phyloP scores from a whole-genome alignment of 2,888 invertebrate genomes.

The Drosophila fulvimacula region DNA sequence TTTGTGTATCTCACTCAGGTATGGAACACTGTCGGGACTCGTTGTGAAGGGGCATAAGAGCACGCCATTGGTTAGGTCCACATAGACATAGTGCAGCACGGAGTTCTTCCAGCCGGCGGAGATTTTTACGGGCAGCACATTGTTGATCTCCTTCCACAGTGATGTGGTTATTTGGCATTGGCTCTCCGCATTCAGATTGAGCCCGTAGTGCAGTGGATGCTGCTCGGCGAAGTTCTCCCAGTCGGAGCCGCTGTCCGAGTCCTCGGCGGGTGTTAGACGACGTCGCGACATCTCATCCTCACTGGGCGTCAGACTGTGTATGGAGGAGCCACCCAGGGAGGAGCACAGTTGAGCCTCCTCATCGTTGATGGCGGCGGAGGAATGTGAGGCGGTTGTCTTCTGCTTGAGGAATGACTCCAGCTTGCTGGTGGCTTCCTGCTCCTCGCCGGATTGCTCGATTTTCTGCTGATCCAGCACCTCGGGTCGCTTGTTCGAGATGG shows the following conservation, averaged over 20 bases:
- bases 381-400: slow-evolving; percentile 51
- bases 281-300: slow-evolving; percentile 80
- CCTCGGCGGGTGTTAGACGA: slow-evolving; percentile 66
- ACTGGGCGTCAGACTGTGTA: slow-evolving; percentile 81
- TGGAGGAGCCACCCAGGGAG: slow-evolving; percentile 81
- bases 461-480: slow-evolving; percentile 68
- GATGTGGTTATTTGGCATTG: slow-evolving; percentile 89
- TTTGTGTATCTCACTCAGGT: slow-evolving; percentile 89
- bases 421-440: slow-evolving; percentile 60
- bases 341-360: slow-evolving; percentile 79
- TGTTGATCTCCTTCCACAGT: slow-evolving; percentile 88
- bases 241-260: slow-evolving; percentile 88
- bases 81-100: slow-evolving; percentile 77
- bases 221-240: slow-evolving; percentile 87
- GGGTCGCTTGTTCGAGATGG: slow-evolving; percentile 88
- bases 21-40: slow-evolving; percentile 85
- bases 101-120: slow-evolving; percentile 82
- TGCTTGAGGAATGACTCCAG: slow-evolving; percentile 71
- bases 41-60: slow-evolving; percentile 75
- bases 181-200: slow-evolving; percentile 66
- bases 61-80: slow-evolving; percentile 75
- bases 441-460: slow-evolving; percentile 52
- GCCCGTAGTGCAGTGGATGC: slow-evolving; percentile 74
- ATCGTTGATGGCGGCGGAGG: slow-evolving; percentile 70
- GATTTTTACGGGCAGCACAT: slow-evolving; percentile 82